Evolutionary conservation across 2,113 vertebrate species (phyloP), one percentile per base, ranked within the genome.

Genomic region (Trematomus loennbergii): DNA sequence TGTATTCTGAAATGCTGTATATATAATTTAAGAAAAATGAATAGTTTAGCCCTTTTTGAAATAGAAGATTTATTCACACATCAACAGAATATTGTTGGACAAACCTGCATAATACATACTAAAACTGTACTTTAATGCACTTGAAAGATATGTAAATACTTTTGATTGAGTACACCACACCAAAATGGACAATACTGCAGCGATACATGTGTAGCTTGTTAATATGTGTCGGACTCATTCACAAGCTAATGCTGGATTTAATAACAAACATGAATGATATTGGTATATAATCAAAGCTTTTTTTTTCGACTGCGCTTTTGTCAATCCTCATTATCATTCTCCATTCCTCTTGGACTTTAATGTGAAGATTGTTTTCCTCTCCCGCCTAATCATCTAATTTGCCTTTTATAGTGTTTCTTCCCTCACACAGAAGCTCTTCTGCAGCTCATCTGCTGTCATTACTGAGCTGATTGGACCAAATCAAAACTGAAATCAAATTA

Each of bases 401-500:
- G 75, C 81, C 79, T 88, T 91, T 88, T 40, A 40, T 82, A 81
- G 68, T 18, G 70, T 78, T 88, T 80, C 75, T 81, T 83, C 86
- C 73, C 65, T 75, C 80, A 71, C 61, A 48, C 72, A 53, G 73
- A 13, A 72, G 55, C 79, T 75, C 68, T 62, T 75, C 9, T 79
- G 75, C 72, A 62, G 69, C 62, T 57, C 36, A 46, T 82, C 79
- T 59, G 68, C 82, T 67, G 68, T 89, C 85, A 84, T 64, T 87
- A 81, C 81, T 71, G 52, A 87, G 64, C 55, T 81, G 84, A 93
- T 85, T 86, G 82, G 68, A 76, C 84, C 80, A 83, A 90, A 90
- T 93, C 90, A 89, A 75, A 83, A 76, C 76, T 79, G 65, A 93
- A 92, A 94, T 93, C 89, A 93, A 94, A 94, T 93, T 92, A 92